A percentile compares a stretch with the other conserved stretches of the same genome.
Conservation (phyloP, 2,888 invertebrate genomes). For the Calliopum simillimum region DNA sequence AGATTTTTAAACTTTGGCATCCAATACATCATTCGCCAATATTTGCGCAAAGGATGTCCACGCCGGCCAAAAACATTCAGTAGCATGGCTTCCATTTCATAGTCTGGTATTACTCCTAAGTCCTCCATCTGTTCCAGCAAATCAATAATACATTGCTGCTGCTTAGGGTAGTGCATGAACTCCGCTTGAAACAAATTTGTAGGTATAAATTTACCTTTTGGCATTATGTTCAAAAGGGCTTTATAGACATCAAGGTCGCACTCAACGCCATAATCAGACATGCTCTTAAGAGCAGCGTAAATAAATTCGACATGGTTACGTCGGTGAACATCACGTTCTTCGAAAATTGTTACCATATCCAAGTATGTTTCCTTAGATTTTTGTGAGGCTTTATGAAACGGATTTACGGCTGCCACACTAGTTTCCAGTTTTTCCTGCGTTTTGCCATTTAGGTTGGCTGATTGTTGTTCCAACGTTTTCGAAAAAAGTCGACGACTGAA, state of each 20-base stretch:
- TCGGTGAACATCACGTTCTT: slow-evolving; percentile 75
- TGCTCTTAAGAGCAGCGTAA: slow-evolving; percentile 85
- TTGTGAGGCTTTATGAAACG: slow-evolving; percentile 56
- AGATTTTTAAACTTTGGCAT: slow-evolving; percentile 94
- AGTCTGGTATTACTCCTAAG: slow-evolving; percentile 91
- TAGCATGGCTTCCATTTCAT: slow-evolving; percentile 86
- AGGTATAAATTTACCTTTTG: slow-evolving; percentile 90
- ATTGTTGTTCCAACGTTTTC: too few species aligned
- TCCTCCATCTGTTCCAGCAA: slow-evolving; percentile 93
- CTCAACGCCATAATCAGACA: slow-evolving; percentile 91
- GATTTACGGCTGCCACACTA: slow-evolving; percentile 53
- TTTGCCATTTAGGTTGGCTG: too few species aligned
- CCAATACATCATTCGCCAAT: slow-evolving; percentile 88
- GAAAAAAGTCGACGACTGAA: too few species aligned
- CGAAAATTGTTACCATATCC: slow-evolving; percentile 80
- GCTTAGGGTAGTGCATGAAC: slow-evolving; percentile 94
- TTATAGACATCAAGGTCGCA: slow-evolving; percentile 90
- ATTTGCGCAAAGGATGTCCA: slow-evolving; percentile 79
- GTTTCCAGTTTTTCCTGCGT: too few species aligned
- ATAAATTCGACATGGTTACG: slow-evolving; percentile 96
- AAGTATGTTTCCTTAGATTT: slow-evolving; percentile 75
- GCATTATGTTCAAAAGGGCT: slow-evolving; percentile 84
- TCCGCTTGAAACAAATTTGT: slow-evolving; percentile 86
- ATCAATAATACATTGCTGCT: slow-evolving; percentile 94
- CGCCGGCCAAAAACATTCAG: slow-evolving; percentile 85